Conservation (phyloP, 1,140 invertebrate genomes). For the Zaprionus camerounensis region DNA sequence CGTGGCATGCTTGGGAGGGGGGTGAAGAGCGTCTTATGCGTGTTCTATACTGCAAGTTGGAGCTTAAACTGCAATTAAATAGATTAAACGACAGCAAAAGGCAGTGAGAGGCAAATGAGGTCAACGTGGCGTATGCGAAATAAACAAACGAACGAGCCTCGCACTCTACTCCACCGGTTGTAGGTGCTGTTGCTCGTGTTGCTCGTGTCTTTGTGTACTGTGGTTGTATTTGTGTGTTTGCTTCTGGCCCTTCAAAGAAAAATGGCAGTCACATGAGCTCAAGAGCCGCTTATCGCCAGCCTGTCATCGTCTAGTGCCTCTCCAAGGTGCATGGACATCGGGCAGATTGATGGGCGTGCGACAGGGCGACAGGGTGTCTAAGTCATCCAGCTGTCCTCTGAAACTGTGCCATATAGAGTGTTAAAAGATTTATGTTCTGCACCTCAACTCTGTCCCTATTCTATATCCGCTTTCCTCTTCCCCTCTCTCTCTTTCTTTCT, state of each 20-base stretch:
- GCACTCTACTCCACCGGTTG: neutral
- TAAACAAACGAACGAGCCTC: constrained; percentile 31
- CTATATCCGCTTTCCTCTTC: neutral
- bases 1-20: constrained; percentile 15
- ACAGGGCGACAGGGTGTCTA: constrained; percentile 11
- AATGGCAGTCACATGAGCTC: constrained; percentile 46
- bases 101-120: constrained; percentile 54
- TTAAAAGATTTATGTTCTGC: constrained; percentile 79
- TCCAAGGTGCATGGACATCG: constrained; percentile 69
- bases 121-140: constrained; percentile 47
- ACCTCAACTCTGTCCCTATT: constrained; percentile 43
- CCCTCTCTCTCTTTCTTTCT: constrained; percentile 23
- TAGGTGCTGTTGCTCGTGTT: neutral
- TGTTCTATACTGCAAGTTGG: constrained; percentile 1
- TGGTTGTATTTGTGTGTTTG: constrained; percentile 39
- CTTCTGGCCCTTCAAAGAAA: constrained; percentile 38
- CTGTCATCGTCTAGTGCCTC: constrained; percentile 67
- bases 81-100: constrained; percentile 55
- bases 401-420: constrained; percentile 82
- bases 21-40: constrained; percentile 14
- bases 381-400: constrained; percentile 16
- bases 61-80: constrained; percentile 71
- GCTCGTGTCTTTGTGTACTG: neutral
- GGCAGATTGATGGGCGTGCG: constrained; percentile 71
- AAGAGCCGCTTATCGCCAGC: constrained; percentile 59